Conservation (phyloP, 2,888 invertebrate genomes). For the Charanyca ferruginea region DNA sequence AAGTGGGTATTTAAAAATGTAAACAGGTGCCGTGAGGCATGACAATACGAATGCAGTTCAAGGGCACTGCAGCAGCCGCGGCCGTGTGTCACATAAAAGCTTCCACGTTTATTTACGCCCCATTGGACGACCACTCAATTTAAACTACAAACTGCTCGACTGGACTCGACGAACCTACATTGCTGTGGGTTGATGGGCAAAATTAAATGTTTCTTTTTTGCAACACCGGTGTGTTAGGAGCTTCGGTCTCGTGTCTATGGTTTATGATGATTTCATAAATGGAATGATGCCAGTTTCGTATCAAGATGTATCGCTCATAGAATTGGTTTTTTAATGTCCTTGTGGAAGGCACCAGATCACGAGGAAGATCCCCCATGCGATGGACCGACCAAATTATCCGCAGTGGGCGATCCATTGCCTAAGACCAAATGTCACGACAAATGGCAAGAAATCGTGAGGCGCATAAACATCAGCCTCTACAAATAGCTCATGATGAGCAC, state of each 20-base stretch:
- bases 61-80: constrained; percentile 53
- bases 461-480: no score
- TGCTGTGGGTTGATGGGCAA: not conserved
- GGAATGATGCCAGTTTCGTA: not conserved
- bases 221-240: not conserved
- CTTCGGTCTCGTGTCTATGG: no score
- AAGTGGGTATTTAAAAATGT: constrained; percentile 35
- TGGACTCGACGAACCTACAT: constrained; percentile 6
- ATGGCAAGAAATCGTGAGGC: no score
- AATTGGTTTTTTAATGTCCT: no score
- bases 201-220: constrained; percentile 1
- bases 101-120: constrained; percentile 53
- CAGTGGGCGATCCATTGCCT: no score
- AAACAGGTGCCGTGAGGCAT: constrained; percentile 43
- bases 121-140: constrained; percentile 47
- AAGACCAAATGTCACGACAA: no score
- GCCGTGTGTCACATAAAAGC: constrained; percentile 55
- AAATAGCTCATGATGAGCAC: no score
- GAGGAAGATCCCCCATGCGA: no score
- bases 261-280: constrained; percentile 13
- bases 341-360: no score
- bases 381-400: no score
- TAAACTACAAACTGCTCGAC: constrained; percentile 22
- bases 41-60: constrained; percentile 60
- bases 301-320: no score